These are phyloP conservation scores for Pristionchus maxplancki DNA, from an alignment of 2,888 invertebrate genomes.

Conservation along the genomic window DNA sequence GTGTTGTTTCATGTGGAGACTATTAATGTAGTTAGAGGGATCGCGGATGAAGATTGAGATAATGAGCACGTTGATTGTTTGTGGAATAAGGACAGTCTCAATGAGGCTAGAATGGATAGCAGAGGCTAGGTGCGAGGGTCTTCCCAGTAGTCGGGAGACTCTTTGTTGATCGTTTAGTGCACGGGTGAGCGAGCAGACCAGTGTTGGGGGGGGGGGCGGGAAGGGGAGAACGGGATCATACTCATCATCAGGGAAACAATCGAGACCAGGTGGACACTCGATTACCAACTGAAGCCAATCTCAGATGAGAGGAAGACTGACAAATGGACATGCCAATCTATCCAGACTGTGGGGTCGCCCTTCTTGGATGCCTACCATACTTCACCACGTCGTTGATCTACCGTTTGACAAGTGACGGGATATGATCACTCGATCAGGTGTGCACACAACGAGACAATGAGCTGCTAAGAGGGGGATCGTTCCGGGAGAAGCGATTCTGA, in stretches of 20 bases:
- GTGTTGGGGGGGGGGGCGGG: not conserved
- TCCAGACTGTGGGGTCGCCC: not conserved
- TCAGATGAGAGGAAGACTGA: not conserved
- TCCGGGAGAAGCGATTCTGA: constrained; percentile 17
- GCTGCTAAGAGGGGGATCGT: constrained; percentile 22
- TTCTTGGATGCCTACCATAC: not conserved
- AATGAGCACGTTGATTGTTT: constrained; percentile 35
- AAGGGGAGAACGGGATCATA: not conserved
- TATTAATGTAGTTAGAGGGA: constrained; percentile 30
- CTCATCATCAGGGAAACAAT: not conserved
- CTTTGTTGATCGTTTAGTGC: constrained; percentile 16
- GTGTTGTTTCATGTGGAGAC: not conserved
- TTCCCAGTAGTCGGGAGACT: not conserved
- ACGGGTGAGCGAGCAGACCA: constrained; percentile 4
- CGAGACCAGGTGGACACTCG: constrained; percentile 30
- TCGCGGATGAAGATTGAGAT: not conserved
- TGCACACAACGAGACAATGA: constrained; percentile 7
- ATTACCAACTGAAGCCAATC: constrained; percentile 38
- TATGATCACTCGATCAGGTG: constrained; percentile 5
- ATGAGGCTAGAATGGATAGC: constrained; percentile 27
- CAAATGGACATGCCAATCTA: not conserved
- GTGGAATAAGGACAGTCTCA: not conserved
- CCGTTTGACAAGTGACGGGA: not conserved
- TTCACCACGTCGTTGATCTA: not conserved
- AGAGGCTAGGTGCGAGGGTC: constrained; percentile 4